phyloP scores from a whole-genome alignment of 2,888 invertebrate genomes.

The Drosophila gaucha region DNA sequence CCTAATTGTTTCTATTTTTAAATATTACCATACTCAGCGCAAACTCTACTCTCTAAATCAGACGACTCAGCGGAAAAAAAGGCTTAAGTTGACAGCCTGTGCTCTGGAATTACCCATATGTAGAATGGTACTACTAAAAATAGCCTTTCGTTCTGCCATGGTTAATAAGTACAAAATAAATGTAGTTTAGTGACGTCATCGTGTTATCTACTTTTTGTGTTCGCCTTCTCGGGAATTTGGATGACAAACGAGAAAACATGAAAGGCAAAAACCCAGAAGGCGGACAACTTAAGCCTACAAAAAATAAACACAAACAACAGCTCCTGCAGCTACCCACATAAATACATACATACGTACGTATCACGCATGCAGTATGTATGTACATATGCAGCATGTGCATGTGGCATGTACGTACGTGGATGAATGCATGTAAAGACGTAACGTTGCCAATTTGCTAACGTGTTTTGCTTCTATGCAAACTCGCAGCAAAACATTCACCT shows the following conservation, averaged over 20 bases:
- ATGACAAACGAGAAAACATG: constrained; percentile 15
- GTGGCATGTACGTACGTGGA: background rate
- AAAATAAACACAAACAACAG: constrained; percentile 24
- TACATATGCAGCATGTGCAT: background rate
- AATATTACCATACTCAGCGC: no score
- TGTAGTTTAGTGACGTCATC: constrained; percentile 31
- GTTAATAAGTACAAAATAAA: background rate
- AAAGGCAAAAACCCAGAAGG: constrained; percentile 1
- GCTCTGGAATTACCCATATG: background rate
- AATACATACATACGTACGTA: background rate
- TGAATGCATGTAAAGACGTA: constrained; percentile 15
- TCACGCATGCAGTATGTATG: background rate
- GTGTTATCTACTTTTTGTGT: constrained; percentile 1
- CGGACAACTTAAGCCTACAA: constrained; percentile 39
- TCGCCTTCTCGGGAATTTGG: background rate
- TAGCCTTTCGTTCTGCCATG: background rate
- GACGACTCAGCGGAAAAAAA: no score
- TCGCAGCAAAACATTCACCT: constrained; percentile 11
- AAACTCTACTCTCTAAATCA: no score
- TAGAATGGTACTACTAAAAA: background rate
- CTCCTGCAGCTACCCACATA: background rate
- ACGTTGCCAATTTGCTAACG: constrained; percentile 24
- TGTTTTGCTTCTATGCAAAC: constrained; percentile 17
- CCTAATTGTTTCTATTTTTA: no score
- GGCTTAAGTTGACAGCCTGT: background rate